Evolutionary conservation across 1,140 invertebrate species (phyloP), one percentile per base, ranked within the genome.

Genomic region (Aphaenogaster rudis): DNA sequence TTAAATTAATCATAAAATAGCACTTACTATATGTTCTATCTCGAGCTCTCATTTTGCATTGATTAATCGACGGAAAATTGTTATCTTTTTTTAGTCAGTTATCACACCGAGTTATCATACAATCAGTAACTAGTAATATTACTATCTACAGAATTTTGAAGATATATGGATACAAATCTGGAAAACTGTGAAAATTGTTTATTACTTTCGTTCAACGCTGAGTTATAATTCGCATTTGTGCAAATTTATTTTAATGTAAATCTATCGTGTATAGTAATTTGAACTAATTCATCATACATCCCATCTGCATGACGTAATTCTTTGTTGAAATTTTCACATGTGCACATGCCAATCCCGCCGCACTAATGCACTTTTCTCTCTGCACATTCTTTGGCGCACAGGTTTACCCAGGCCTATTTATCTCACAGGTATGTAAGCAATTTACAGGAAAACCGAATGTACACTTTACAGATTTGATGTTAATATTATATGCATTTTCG

Each of bases 281-380:
- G 8, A 39, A 69, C 15, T 71, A 3, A 45, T n/a, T 72, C 52
- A 64, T 71, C 39, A 59, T 52, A 50, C n/a, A 66, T 74, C 3
- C 2, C 69, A 76, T 84, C 50, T 61, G 69, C 80, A 76, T 84
- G 69, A 63, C 7, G 80, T 45, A 36, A 74, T 82, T 13, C 2
- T 48, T 82, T 33, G 4, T 74, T 48, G 13, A 21, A 78, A 76
- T 84, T 72, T 63, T 45, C 42, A 82, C 64, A 57, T 36, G 8
- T 50, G 79, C 88, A 61, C 63, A 67, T 71, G 52, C 80, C 59
- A 69, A 82, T 79, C 66, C 50, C 33, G n/a, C 36, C 61, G 91
- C 89, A 92, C 91, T 92, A 92, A 92, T 76, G 90, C 90, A 92
- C 89, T 92, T 91, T 91, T 90, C 89, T 92, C 88, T 88, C 79